phyloP scores from a whole-genome alignment of 2,113 vertebrate genomes.

The Gymnocephalus cernua region DNA sequence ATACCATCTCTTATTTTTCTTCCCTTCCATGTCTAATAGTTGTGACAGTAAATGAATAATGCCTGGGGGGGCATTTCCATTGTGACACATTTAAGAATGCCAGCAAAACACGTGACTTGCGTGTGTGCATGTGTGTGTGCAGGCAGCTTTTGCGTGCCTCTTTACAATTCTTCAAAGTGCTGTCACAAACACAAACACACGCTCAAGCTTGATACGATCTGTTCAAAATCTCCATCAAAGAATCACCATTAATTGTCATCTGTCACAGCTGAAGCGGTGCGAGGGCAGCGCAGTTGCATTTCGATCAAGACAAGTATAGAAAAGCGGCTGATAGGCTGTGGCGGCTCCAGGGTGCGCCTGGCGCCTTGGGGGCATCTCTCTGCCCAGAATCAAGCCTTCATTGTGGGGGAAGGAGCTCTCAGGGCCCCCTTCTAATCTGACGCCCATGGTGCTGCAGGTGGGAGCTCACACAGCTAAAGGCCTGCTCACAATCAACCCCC shows the following conservation, averaged over 20 bases:
- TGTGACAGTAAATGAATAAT: conserved; percentile 84
- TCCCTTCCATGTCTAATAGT: conserved; percentile 83
- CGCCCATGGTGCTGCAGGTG: conserved; percentile 81
- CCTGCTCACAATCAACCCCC: conserved; percentile 61
- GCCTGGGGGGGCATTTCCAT: conserved; percentile 78
- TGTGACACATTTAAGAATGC: conserved; percentile 80
- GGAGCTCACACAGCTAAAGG: conserved; percentile 70
- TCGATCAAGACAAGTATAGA: conserved; percentile 50
- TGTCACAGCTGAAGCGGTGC: conserved; percentile 68
- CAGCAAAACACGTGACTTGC: conserved; percentile 56
- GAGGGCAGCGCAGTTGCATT: conserved; percentile 46
- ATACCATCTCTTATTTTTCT: conserved; percentile 84
- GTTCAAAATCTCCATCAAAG: conserved; percentile 78
- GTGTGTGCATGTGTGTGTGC: conserved; percentile 16
- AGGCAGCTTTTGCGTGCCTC: conserved; percentile 38
- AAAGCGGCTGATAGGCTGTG: conserved; percentile 70
- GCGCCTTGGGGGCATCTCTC: conserved; percentile 70
- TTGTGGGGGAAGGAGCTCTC: conserved; percentile 78
- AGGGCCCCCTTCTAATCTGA: conserved; percentile 80
- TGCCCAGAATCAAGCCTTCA: conserved; percentile 77
- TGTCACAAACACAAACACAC: conserved; percentile 64
- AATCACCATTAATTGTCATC: conserved; percentile 78
- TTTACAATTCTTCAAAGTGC: conserved; percentile 76
- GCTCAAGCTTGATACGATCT: conserved; percentile 60
- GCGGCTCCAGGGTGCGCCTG: conserved; percentile 68